A percentile compares a stretch with the other conserved stretches of the same genome.
Evolutionary conservation across 2,888 invertebrate genomes (phyloP).

Genomic region (Limnephilus auricula): DNA sequence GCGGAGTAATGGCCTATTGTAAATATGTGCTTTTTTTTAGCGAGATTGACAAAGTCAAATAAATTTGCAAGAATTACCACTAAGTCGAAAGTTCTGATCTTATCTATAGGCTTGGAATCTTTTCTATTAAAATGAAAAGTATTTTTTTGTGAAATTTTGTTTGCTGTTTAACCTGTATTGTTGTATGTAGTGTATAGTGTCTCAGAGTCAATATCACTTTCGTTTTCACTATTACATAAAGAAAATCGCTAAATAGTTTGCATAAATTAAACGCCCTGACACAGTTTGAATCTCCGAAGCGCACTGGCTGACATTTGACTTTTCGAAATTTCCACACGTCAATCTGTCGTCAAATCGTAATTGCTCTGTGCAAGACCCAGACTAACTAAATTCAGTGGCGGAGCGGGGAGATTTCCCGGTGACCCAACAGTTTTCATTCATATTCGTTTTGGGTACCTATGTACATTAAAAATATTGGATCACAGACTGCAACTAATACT

Average conservation of each 20-base stretch:
- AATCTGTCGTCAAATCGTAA: not conserved
- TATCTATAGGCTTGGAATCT: not conserved
- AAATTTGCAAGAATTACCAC: not conserved
- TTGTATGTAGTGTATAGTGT: not conserved
- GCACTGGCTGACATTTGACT: not conserved
- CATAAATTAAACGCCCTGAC: not conserved
- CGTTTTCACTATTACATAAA: not conserved
- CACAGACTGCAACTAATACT: not conserved
- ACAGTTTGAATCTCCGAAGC: not conserved
- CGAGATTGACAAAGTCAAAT: not conserved
- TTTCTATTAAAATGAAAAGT: not conserved
- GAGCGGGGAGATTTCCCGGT: not conserved
- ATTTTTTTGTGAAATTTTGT: not conserved
- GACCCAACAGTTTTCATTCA: not conserved
- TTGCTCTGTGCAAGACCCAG: not conserved
- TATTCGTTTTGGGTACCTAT: not conserved
- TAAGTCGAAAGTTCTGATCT: not conserved
- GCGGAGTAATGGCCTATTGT: not conserved
- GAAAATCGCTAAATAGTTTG: not conserved
- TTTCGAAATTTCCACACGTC: not conserved
- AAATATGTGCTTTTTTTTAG: not conserved
- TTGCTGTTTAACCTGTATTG: not conserved
- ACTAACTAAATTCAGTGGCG: not conserved
- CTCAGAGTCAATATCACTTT: not conserved
- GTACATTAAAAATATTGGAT: not conserved